Evolutionary conservation across 1,140 invertebrate genomes (phyloP), one percentile per base, ranked within the genome.

Genomic region (Onthophagus taurus): DNA sequence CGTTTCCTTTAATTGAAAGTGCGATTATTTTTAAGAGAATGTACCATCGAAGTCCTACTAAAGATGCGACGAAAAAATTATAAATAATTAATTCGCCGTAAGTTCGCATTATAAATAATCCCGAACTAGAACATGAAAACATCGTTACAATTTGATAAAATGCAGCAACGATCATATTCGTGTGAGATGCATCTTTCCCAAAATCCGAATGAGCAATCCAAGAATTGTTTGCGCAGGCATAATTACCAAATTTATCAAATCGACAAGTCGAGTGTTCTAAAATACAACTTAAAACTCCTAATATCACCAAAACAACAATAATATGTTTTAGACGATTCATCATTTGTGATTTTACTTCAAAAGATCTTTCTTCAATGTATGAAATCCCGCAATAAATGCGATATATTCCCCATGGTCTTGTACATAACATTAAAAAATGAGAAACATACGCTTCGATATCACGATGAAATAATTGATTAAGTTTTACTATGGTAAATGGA

Each of bases 1-100:
- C 60, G 47, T 31, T 31, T 26, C 41, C 41, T 42, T 21, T 23
- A 11, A 42, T 31, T 42, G 18, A 33, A 39, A 39, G 9, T 39
- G 8, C 26, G 7, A 29, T 39, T 6, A 39, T 39, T 16, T 39
- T 39, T 14, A 24, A 20, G 13, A 39, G 16, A 1, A 29, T n/a
- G 13, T 26, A n/a, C 37, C 37, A 39, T 39, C 23, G 23, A 11
- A 26, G 2, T 2, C 9, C n/a, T 13, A 39, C 16, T 16, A 39
- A 26, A 29, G 26, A 3, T 2, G 26, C 23, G 6, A 29, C 21
- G 3, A 24, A 14, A n/a, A 26, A 4, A 9, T 26, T 26, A 13
- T 26, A 4, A 12, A 26, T 6, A 13, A 39, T 24, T 5, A 14
- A 9, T 39, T 39, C 37, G 3, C 9, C 9, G 24, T 12, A 29